Evolutionary conservation across 1,140 invertebrate species (phyloP), one percentile per base, ranked within the genome.

Genomic region (Dryas iulia): DNA sequence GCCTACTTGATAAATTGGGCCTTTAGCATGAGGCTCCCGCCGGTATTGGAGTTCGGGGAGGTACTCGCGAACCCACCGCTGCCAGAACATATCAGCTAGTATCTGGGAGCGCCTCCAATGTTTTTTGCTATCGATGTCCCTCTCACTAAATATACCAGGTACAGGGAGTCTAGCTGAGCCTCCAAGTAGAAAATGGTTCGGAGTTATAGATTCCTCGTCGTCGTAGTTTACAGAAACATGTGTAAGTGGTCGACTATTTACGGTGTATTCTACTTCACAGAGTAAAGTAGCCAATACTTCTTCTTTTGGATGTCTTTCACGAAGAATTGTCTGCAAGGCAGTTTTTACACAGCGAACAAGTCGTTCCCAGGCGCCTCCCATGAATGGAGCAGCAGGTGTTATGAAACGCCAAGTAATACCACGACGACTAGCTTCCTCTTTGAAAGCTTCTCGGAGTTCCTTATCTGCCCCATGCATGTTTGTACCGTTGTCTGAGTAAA

Each of bases 311-410:
- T 54, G 18, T n/a, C 74, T 31, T 6, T 74, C 73, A 0, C 70
- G 54, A 1, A 82, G 52, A 0, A 66, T 69, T 0, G 63, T 31
- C 0, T 63, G 30, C 0, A 91, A 61, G 1, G 83, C 75, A 6
- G 71, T 73, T 63, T 92, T 90, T 0, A 87, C 81, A 0, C 74
- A 74, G 2, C 83, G 70, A 1, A 92, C 81, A 6, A 86, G 58
- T 1, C 84, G 66, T 56, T 92, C 89, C 89, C 90, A 92, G 0
- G 78, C 76, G 2, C 88, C 88, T 4, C 86, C 87, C 74, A 89
- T 85, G 61, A 91, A 82, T 0, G 87, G 83, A 0, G 78, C 76
- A n/a, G 59, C 47, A 1, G 89, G 89, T 2, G 88, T 83, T 18
- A 83, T 90, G 65, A 85, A 92, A 2, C 78, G 60, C 84, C 86